Evolutionary conservation across 2,797 vertebrate genomes (phyloP).

Genomic region (Ptychadena robeensis): DNA sequence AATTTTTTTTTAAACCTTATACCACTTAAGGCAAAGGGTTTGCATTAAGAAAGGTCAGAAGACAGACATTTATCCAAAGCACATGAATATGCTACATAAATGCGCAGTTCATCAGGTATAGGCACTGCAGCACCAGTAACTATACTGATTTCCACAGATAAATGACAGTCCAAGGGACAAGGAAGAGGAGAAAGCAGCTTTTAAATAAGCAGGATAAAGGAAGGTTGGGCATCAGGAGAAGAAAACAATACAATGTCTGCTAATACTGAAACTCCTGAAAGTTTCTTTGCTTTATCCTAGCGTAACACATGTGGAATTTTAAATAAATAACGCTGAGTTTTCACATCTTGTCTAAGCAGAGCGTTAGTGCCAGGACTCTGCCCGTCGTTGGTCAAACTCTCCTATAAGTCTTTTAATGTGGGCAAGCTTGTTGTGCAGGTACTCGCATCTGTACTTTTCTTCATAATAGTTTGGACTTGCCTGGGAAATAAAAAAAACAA

Average conservation of each 20-base stretch:
- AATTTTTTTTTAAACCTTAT: slow-evolving; percentile 84
- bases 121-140: slow-evolving; percentile 63
- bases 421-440: slow-evolving; percentile 91
- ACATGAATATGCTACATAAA: slow-evolving; percentile 66
- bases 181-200: slow-evolving; percentile 69
- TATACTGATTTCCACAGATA: slow-evolving; percentile 71
- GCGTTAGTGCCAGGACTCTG: slow-evolving; percentile 77
- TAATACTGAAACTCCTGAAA: slow-evolving; percentile 72
- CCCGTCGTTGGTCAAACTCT: slow-evolving; percentile 87
- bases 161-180: slow-evolving; percentile 65
- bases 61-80: slow-evolving; percentile 68
- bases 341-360: slow-evolving; percentile 69
- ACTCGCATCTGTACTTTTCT: slow-evolving; percentile 87
- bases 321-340: slow-evolving; percentile 75
- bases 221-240: slow-evolving; percentile 62
- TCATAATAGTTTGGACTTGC: slow-evolving; percentile 84
- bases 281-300: slow-evolving; percentile 67
- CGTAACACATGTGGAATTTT: slow-evolving; percentile 70
- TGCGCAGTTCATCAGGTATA: slow-evolving; percentile 47
- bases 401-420: slow-evolving; percentile 89
- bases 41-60: slow-evolving; percentile 77
- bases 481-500: slow-evolving; percentile 67
- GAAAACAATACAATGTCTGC: slow-evolving; percentile 67
- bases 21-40: slow-evolving; percentile 85
- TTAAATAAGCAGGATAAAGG: slow-evolving; percentile 62